These are phyloP conservation scores for Macrophya annulata DNA, from an alignment of 2,888 invertebrate genomes.

Conservation along the genomic window DNA sequence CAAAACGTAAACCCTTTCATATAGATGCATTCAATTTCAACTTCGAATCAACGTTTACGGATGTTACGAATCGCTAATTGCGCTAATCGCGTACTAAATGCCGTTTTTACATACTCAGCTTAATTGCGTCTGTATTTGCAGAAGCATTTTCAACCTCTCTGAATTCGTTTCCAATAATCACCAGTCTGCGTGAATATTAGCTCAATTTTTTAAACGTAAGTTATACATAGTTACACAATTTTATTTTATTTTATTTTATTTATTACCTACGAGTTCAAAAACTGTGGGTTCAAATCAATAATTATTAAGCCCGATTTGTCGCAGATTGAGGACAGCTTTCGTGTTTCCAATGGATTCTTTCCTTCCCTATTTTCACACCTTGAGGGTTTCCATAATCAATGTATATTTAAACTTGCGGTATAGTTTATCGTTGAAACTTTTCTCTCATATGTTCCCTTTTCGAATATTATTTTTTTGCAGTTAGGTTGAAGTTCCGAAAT, in stretches of 20 bases:
- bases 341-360: conserved; percentile 17
- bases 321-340: neutral
- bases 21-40: neutral
- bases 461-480: too few relatives aligned
- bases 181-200: neutral
- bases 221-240: neutral
- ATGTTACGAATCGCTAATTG: neutral
- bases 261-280: neutral
- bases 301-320: neutral
- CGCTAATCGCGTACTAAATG: neutral
- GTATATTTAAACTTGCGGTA: conserved; percentile 6
- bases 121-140: conserved; percentile 4
- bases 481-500: too few relatives aligned
- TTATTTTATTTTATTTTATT: neutral
- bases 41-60: neutral
- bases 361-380: neutral
- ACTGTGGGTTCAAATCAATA: neutral
- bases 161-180: neutral
- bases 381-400: conserved; percentile 26
- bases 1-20: neutral
- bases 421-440: neutral
- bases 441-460: neutral
- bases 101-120: neutral
- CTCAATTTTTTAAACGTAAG: neutral
- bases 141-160: neutral